Evolutionary conservation across 2,888 invertebrate species (phyloP).

Genomic region (Lysandra coridon): DNA sequence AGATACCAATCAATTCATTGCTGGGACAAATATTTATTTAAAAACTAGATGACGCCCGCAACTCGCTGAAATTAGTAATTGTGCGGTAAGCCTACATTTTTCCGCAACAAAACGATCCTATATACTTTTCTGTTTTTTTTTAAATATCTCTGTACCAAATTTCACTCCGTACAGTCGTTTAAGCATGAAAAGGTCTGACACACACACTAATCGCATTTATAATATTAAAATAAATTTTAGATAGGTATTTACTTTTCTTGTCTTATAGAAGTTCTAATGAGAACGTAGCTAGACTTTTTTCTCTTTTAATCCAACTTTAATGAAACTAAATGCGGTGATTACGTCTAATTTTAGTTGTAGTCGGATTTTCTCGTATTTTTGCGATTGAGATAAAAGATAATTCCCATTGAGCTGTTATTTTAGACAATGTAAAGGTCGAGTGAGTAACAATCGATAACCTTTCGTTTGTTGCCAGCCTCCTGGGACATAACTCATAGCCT

Average conservation of each 20-base stretch:
- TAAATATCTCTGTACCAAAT: no score
- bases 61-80: background rate
- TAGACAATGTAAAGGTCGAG: constrained; percentile 27
- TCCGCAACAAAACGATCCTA: no score
- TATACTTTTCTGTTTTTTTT: no score
- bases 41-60: background rate
- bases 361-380: constrained; percentile 2
- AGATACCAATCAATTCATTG: background rate
- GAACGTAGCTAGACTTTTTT: no score
- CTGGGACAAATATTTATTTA: background rate
- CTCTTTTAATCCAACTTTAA: background rate
- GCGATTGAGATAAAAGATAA: constrained; percentile 14
- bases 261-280: no score
- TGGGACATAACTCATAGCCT: background rate
- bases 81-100: no score
- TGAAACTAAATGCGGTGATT: background rate
- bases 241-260: no score
- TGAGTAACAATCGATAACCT: constrained; percentile 25
- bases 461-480: constrained; percentile 21
- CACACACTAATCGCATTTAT: no score
- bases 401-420: constrained; percentile 16
- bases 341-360: background rate
- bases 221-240: no score
- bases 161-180: no score
- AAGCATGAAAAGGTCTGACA: no score